A percentile compares a stretch with the other conserved stretches of the same genome.
phyloP scores from a whole-genome alignment of 2,113 vertebrate genomes.

The Notarius lentiginosus region DNA sequence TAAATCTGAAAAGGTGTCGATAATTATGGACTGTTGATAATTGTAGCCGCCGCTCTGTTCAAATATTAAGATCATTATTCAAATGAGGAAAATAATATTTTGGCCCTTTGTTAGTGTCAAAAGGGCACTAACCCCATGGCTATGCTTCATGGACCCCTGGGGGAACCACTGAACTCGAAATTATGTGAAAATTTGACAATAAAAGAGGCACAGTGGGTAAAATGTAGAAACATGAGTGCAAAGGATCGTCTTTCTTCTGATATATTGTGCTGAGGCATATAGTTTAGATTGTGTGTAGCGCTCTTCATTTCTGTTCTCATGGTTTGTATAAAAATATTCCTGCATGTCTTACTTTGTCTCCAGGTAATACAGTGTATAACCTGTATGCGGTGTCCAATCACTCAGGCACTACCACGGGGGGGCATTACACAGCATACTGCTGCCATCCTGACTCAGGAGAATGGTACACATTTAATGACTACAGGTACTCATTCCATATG shows the following conservation, averaged over 20 bases:
- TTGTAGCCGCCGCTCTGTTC: not conserved
- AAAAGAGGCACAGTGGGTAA: not conserved
- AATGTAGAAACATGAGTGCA: not conserved
- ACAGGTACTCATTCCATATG: constrained; percentile 76
- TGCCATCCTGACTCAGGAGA: constrained; percentile 87
- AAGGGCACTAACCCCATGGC: not conserved
- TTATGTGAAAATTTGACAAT: not conserved
- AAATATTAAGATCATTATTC: not conserved
- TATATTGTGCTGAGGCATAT: not conserved
- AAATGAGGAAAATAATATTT: not conserved
- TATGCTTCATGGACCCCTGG: not conserved
- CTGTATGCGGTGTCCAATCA: constrained; percentile 98
- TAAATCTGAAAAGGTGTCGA: too few relatives aligned
- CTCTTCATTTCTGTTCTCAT: not conserved
- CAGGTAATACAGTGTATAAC: constrained; percentile 91
- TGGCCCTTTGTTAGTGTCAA: not conserved
- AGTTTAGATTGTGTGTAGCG: not conserved
- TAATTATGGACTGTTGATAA: too few relatives aligned
- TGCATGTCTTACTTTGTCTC: constrained; percentile 12
- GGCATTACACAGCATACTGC: constrained; percentile 97
- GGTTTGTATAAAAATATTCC: not conserved
- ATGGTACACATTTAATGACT: constrained; percentile 96
- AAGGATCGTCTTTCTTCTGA: not conserved
- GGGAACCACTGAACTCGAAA: not conserved
- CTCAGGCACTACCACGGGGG: constrained; percentile 98